Evolutionary conservation across 2,113 vertebrate genomes (phyloP), one percentile per base, ranked within the genome.

Genomic region (Colius striatus): DNA sequence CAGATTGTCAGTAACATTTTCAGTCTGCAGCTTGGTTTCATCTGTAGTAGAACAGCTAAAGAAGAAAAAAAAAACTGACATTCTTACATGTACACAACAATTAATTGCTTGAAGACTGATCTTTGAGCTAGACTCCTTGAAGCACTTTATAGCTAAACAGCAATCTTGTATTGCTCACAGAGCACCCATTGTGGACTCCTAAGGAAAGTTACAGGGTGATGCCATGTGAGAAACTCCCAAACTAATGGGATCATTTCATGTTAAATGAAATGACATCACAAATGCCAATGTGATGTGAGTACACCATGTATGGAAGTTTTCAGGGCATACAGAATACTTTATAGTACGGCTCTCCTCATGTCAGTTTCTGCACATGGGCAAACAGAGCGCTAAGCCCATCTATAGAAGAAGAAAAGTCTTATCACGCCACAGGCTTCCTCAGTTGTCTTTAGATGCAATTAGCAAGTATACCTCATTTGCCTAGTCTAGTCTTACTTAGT

Each of bases 281-380:
- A 60, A 60, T 1, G 1, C 12, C 12, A 41, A 41, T 41, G 38
- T 41, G 38, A 41, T 41, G 38, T 41, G 53, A 87, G 29, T 50
- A 93, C 92, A n/a, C 26, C 66, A 58, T 63, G 41, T 32, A 67
- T 36, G 16, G n/a, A 81, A 73, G 32, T 61, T 73, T 81, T 87
- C 3, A 0, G 57, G 68, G 11, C 57, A 66, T 14, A 21, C 61
- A 77, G 45, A 84, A 65, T 50, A 20, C 53, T 84, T 70, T 61
- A 29, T 38, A 47, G 11, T 6, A 29, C 10, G 47, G 21, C 27
- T 83, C 22, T 91, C 43, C n/a, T 53, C 41, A 21, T 36, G 13
- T 45, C 45, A 41, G 23, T n/a, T 25, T 81, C 34, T 73, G 50
- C 27, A 50, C 19, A 14, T 18, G 22, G 32, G 34, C 25, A 38